These are phyloP conservation scores for Sebastes ruberrimus DNA, from an alignment of 2,797 vertebrate species.

Conservation along the genomic window DNA sequence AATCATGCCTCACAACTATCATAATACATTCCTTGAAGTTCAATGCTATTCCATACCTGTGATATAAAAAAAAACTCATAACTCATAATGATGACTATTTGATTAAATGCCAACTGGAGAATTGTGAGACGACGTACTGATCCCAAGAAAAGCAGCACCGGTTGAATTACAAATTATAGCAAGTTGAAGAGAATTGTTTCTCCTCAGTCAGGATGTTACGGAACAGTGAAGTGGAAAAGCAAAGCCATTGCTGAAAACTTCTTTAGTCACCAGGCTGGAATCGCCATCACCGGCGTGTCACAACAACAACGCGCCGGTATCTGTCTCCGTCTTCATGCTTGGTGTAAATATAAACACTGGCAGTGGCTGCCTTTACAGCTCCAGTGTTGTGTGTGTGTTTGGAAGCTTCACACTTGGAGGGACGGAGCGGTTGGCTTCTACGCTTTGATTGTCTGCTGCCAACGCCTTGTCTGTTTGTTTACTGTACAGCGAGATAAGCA, in stretches of 20 bases:
- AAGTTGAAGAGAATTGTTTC: not conserved
- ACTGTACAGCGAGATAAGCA: constrained; percentile 64
- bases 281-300: constrained; percentile 12
- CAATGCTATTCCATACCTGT: constrained; percentile 17
- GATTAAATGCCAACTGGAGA: constrained; percentile 7
- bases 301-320: constrained; percentile 36
- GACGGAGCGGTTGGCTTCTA: constrained; percentile 50
- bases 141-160: not conserved
- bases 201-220: not conserved
- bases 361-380: constrained; percentile 4
- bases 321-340: constrained; percentile 45
- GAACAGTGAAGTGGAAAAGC: constrained; percentile 22
- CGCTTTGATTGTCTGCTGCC: constrained; percentile 56
- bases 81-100: constrained; percentile 40
- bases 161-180: not conserved
- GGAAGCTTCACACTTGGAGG: constrained; percentile 16
- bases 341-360: constrained; percentile 66
- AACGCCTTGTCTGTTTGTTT: constrained; percentile 61
- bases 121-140: not conserved
- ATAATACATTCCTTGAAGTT: constrained; percentile 44
- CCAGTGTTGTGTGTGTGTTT: constrained; percentile 37
- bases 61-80: constrained; percentile 35
- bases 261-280: constrained; percentile 27
- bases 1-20: constrained; percentile 43
- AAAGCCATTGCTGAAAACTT: constrained; percentile 35